phyloP scores from a whole-genome alignment of 2,113 vertebrate genomes.

The Chamaetylas fuelleborni region DNA sequence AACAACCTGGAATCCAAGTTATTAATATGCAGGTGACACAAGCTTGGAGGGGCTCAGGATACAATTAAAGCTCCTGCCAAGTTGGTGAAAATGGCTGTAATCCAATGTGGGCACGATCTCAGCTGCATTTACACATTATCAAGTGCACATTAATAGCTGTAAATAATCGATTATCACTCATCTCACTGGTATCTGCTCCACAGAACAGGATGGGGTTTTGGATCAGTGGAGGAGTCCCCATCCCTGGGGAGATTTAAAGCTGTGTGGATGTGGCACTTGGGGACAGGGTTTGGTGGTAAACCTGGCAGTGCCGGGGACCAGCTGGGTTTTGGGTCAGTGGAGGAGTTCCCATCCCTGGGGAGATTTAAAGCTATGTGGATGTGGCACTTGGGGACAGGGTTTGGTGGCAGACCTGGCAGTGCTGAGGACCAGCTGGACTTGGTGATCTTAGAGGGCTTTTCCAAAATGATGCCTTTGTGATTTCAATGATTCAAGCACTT shows the following conservation, averaged over 20 bases:
- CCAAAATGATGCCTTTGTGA: background rate
- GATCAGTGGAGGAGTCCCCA: too few species aligned
- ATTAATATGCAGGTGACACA: background rate
- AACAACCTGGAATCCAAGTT: background rate
- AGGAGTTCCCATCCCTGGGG: too few species aligned
- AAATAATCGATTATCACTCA: background rate
- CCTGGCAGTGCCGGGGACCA: background rate
- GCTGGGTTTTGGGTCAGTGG: background rate
- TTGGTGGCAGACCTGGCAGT: background rate
- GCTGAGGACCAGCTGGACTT: background rate
- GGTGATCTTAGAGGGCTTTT: background rate
- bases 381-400: background rate
- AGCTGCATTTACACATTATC: background rate
- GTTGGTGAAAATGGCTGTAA: background rate
- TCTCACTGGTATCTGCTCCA: fast-evolving
- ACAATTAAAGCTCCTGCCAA: background rate
- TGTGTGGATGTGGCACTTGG: background rate
- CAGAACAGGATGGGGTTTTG: background rate
- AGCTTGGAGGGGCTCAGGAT: background rate
- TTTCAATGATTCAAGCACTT: background rate
- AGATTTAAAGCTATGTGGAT: background rate
- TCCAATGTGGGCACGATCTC: background rate
- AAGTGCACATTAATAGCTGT: background rate
- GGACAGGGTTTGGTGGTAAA: background rate
- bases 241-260: background rate